Base-by-base conservation (phyloP, 2,113 vertebrate species). In the Beaufortia kweichowensis region DNA sequence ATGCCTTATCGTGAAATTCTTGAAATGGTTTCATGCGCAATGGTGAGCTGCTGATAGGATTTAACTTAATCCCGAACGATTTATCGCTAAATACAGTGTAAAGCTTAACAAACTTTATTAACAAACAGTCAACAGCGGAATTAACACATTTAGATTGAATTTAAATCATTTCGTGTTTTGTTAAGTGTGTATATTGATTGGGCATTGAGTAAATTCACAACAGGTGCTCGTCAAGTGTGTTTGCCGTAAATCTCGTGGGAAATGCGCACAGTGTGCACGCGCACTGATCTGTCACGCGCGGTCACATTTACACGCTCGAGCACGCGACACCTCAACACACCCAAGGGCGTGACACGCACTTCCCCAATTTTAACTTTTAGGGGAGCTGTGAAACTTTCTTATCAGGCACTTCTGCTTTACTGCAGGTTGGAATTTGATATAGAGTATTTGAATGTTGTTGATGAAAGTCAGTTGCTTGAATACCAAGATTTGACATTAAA, bases 41-140 rank as follows among this genome's bases (percentile, higher is more conserved):
- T 17, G 53, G 65, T 24, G 21, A 57, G 33, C 46, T 39, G 46
- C 15, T 70, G 48, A 69, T 60, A 31, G 63, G 23, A 21, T 24
- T 50, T 63, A 46, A 43, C 15, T 56, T 74, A 78, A 78, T 78
- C 64, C 26, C 63, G 61, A 46, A 43, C 19, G n/a, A n/a, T 23
- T n/a, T 35, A 8, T 29, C 63, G 33, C 23, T 28, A 46, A 14
- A 26, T 21, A 43, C 41, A 28, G 6, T 23, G 11, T 23, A 33
- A 64, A 2, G 12, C 31, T 48, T 1, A 1, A 8, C 2, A 31
- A 67, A 43, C 15, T 21, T 23, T 2, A 35, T 19, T 4, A 48
- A n/a, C 8, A 15, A 53, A 23, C 4, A 3, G 0, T 68, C 11
- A 2, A n/a, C 3, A 7, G 2, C 46, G 14, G 2, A 29, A 15